Evolutionary conservation across 2,888 invertebrate species (phyloP), one percentile per base, ranked within the genome.

Genomic region (Seira ritae): DNA sequence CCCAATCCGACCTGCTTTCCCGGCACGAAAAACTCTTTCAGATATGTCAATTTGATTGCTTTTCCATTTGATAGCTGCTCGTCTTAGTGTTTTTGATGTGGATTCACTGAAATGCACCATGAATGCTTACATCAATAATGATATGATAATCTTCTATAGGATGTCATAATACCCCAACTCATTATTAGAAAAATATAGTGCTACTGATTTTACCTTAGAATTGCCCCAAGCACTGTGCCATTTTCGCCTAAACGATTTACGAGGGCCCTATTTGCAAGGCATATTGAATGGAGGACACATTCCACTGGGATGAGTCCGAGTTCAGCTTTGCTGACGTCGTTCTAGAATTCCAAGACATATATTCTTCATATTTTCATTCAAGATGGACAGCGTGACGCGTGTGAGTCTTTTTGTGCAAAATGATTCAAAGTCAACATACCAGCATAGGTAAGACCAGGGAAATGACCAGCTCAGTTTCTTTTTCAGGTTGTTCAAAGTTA

Each of bases 191-290:
- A 1, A 1, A 4, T 23, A 55, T 23, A 72, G 22, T 46, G 1
- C 6, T 42, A 42, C 8, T 2, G 1, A 15, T n/a, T n/a, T 55
- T 72, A 84, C 86, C 84, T 84, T 12, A 86, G 8, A 6, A 65
- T 46, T 3, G 69, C 23, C n/a, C n/a, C n/a, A n/a, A n/a, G n/a
- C n/a, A n/a, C n/a, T n/a, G n/a, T n/a, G n/a, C n/a, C n/a, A n/a
- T n/a, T n/a, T n/a, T n/a, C n/a, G n/a, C n/a, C n/a, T n/a, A n/a
- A n/a, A n/a, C n/a, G n/a, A n/a, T n/a, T n/a, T n/a, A n/a, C n/a
- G n/a, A n/a, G n/a, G n/a, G n/a, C n/a, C n/a, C n/a, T n/a, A n/a
- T n/a, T n/a, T n/a, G n/a, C n/a, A n/a, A n/a, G n/a, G n/a, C n/a
- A n/a, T n/a, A n/a, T n/a, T n/a, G n/a, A n/a, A n/a, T n/a, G n/a